Conservation (phyloP, 2,113 vertebrate genomes). For the Phocoena phocoena region DNA sequence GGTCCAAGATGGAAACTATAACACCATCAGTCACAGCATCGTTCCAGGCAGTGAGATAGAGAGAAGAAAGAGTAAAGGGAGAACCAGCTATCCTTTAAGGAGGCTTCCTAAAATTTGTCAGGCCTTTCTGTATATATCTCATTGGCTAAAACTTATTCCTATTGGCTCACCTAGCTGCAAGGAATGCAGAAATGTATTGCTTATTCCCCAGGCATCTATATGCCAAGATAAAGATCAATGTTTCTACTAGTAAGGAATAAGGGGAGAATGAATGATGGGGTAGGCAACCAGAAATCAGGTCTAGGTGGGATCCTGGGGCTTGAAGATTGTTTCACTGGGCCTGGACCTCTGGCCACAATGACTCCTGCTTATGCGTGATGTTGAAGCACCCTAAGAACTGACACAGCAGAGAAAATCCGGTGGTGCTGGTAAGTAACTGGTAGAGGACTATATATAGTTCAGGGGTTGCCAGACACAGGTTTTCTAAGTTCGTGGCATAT, state of each 20-base stretch:
- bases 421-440: too few species aligned
- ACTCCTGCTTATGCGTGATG: background rate
- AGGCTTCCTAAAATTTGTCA: background rate
- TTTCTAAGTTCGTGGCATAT: background rate
- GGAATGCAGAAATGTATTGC: background rate
- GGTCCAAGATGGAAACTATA: background rate
- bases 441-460: too few species aligned
- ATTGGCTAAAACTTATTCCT: background rate
- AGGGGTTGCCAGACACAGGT: background rate
- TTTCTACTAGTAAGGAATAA: background rate
- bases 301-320: background rate
- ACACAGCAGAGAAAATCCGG: background rate
- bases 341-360: background rate
- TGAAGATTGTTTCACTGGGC: background rate
- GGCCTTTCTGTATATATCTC: background rate
- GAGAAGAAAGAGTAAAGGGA: background rate
- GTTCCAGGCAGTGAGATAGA: background rate
- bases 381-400: background rate
- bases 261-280: background rate
- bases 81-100: background rate
- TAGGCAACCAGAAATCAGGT: background rate
- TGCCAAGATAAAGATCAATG: background rate
- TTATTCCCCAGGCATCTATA: background rate
- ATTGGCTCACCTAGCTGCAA: background rate
- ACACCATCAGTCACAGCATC: background rate